Percentiles rank a stretch among this genome's conserved stretches.
Conservation (phyloP, 2,797 vertebrate genomes). For the Channallabes apus region DNA sequence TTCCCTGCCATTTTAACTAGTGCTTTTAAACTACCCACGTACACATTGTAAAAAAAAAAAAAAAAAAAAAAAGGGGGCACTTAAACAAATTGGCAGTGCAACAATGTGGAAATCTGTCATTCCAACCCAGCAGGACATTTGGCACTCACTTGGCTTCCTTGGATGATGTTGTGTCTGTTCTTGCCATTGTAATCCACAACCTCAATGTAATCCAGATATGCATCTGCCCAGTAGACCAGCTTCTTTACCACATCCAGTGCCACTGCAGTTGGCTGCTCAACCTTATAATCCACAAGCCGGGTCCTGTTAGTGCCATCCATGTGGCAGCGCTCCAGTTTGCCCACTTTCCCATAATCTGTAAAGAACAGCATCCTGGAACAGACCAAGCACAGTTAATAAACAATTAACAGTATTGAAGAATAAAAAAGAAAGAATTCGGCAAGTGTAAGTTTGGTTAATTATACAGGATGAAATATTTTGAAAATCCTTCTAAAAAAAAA, state of each 20-base stretch:
- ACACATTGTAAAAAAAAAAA: constrained; percentile 13
- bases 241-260: constrained; percentile 90
- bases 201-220: constrained; percentile 90
- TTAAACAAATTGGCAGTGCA: constrained; percentile 3
- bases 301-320: constrained; percentile 95
- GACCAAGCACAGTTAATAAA: neutral
- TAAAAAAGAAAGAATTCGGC: neutral
- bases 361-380: constrained; percentile 92
- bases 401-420: neutral
- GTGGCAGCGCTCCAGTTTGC: constrained; percentile 95
- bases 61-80: neutral
- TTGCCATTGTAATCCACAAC: constrained; percentile 93
- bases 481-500: neutral
- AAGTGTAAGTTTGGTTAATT: neutral
- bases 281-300: constrained; percentile 84
- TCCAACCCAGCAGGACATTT: constrained; percentile 37
- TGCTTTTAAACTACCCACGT: constrained; percentile 35
- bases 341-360: constrained; percentile 90
- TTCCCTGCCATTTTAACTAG: constrained; percentile 17
- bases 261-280: constrained; percentile 89
- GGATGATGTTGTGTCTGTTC: constrained; percentile 84
- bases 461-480: neutral
- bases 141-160: constrained; percentile 87
- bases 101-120: constrained; percentile 20
- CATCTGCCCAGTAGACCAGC: constrained; percentile 95